Conservation (phyloP, 2,888 invertebrate species). For the Ectropis crepuscularia region DNA sequence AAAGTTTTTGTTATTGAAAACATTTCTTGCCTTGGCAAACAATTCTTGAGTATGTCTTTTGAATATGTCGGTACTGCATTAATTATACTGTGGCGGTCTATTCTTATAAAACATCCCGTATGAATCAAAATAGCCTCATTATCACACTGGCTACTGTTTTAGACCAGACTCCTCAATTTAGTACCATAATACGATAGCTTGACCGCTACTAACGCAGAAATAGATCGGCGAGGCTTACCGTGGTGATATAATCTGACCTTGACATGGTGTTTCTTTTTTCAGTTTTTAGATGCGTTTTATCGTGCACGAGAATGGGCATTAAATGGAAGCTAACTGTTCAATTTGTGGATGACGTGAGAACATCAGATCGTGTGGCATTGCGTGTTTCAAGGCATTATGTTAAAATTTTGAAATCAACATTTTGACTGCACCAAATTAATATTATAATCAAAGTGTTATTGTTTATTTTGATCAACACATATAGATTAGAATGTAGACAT, state of each 20-base stretch:
- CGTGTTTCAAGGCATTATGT: conserved; percentile 17
- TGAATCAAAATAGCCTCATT: conserved; percentile 59
- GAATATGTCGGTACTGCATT: conserved; percentile 12
- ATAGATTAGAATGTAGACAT: too few species aligned
- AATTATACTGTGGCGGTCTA: conserved; percentile 5
- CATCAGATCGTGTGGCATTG: conserved; percentile 18
- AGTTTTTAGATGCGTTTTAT: conserved; percentile 39
- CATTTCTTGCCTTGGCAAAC: too few species aligned
- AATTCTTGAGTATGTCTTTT: too few species aligned
- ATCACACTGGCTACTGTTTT: conserved; percentile 49
- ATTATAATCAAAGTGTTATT: too few species aligned
- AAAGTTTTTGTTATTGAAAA: too few species aligned
- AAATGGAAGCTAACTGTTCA: conserved; percentile 28
- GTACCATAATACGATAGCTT: conserved; percentile 59
- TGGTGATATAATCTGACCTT: conserved; percentile 55
- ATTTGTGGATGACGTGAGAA: conserved; percentile 27
- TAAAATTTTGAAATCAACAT: background rate
- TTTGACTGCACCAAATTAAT: background rate
- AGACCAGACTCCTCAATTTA: conserved; percentile 60
- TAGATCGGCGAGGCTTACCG: conserved; percentile 54
- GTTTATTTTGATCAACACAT: too few species aligned
- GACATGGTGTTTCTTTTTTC: conserved; percentile 43
- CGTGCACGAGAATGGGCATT: conserved; percentile 17
- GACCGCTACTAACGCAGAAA: conserved; percentile 59
- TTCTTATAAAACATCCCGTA: conserved; percentile 53